Conservation (phyloP, 2,113 vertebrate genomes). For the Amphilophus citrinellus region DNA sequence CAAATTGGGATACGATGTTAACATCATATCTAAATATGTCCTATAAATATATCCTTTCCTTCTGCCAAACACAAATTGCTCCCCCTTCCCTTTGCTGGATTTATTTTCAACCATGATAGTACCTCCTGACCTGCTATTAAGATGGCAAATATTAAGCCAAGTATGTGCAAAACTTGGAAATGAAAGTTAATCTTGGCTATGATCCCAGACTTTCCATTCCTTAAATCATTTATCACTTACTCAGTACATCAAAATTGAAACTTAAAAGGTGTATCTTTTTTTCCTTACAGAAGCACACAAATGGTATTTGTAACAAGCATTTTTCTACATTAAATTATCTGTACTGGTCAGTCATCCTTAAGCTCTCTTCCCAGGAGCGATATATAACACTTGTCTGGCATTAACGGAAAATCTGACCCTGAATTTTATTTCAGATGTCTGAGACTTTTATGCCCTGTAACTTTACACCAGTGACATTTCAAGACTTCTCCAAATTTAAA, state of each 20-base stretch:
- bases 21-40: constrained; percentile 29
- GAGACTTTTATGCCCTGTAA: constrained; percentile 39
- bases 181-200: not conserved
- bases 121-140: constrained; percentile 23
- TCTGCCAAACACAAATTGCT: constrained; percentile 24
- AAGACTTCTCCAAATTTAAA: constrained; percentile 43
- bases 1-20: not conserved
- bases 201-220: not conserved
- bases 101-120: constrained; percentile 56
- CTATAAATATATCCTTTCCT: constrained; percentile 57
- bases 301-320: not conserved
- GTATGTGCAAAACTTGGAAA: constrained; percentile 27
- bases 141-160: constrained; percentile 33
- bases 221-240: not conserved
- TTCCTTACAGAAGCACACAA: not conserved
- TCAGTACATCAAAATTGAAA: not conserved
- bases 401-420: constrained; percentile 34
- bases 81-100: constrained; percentile 28
- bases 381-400: constrained; percentile 7
- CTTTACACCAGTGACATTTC: constrained; percentile 45
- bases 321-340: constrained; percentile 31
- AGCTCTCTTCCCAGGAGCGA: not conserved
- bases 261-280: not conserved
- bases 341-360: constrained; percentile 16
- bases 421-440: constrained; percentile 45